A percentile compares a stretch with the other conserved stretches of the same genome.
Conservation (phyloP, 2,113 vertebrate genomes). For the Forbesichthys papilliferus region DNA sequence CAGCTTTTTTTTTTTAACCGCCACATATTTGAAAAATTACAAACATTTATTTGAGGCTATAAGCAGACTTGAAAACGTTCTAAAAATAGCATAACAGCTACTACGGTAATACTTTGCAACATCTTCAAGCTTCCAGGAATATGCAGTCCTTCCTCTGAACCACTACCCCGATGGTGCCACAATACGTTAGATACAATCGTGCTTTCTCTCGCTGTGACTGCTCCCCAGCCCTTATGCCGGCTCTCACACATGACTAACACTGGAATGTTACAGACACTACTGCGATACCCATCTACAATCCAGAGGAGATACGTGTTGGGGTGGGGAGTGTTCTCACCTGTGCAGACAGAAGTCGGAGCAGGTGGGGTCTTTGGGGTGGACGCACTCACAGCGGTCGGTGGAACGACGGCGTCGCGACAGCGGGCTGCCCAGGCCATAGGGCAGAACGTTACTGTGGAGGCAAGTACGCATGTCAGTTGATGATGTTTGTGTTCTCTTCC, state of each 20-base stretch:
- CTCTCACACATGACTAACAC: slow-evolving; percentile 16
- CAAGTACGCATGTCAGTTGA: slow-evolving; percentile 2
- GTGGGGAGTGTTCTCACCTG: slow-evolving; percentile 51
- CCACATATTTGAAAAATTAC: slow-evolving; percentile 22
- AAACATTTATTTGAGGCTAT: slow-evolving; percentile 5
- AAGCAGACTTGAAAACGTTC: slow-evolving; percentile 38
- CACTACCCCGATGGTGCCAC: slow-evolving; percentile 22
- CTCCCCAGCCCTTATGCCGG: slow-evolving; percentile 19
- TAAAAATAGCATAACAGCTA: slow-evolving; percentile 51
- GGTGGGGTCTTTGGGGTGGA: slow-evolving; percentile 64
- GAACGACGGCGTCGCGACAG: slow-evolving; percentile 82
- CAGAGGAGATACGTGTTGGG: background rate
- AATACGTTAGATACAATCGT: slow-evolving; percentile 33
- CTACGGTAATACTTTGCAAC: slow-evolving; percentile 17
- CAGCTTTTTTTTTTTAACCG: background rate
- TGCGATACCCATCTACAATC: slow-evolving; percentile 45
- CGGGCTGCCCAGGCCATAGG: slow-evolving; percentile 88
- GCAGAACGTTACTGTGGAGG: slow-evolving; percentile 82
- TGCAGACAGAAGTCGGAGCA: slow-evolving; percentile 84
- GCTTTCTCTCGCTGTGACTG: background rate
- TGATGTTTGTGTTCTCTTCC: background rate
- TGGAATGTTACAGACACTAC: slow-evolving; percentile 22
- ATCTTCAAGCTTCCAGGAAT: slow-evolving; percentile 17
- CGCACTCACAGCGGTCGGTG: slow-evolving; percentile 80
- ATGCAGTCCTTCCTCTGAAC: slow-evolving; percentile 15